Percentiles rank a stretch among this genome's conserved stretches.
Conservation (phyloP, 2,113 vertebrate species). For the Gallinago paraguaiae region DNA sequence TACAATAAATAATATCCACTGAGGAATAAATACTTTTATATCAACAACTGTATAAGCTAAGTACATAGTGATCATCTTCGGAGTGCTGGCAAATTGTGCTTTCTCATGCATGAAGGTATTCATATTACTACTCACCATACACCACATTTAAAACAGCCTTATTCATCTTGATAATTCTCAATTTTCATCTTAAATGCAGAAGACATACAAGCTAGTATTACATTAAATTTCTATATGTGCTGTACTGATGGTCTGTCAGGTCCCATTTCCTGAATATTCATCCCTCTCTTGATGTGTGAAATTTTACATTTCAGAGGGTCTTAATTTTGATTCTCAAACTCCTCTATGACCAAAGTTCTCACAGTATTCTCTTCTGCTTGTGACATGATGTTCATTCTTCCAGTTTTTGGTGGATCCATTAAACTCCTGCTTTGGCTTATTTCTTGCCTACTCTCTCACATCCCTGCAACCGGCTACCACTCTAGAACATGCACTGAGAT, state of each 20-base stretch:
- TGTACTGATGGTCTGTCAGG: conserved; percentile 1
- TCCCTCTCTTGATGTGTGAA: neutral
- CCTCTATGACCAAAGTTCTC: neutral
- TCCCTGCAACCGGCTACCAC: neutral
- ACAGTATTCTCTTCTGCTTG: neutral
- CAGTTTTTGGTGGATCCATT: neutral
- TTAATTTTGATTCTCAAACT: neutral
- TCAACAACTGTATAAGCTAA: neutral
- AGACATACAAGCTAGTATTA: neutral
- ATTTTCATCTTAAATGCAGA: conserved; percentile 28
- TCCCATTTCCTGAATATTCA: conserved; percentile 25
- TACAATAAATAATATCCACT: neutral
- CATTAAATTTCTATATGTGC: neutral
- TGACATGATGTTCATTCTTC: neutral
- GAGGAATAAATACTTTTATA: neutral
- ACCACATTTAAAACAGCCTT: neutral
- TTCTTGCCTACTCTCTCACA: neutral
- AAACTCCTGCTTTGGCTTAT: neutral
- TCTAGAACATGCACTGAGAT: neutral
- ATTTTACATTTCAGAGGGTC: conserved; percentile 4
- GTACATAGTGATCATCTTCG: neutral
- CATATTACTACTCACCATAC: neutral
- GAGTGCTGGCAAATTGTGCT: neutral
- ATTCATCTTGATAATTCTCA: neutral
- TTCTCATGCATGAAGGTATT: neutral